Percentiles rank a stretch among this genome's conserved stretches.
Evolutionary conservation across 2,797 vertebrate species (phyloP).

Genomic region (Hydrocynus forskahlii): DNA sequence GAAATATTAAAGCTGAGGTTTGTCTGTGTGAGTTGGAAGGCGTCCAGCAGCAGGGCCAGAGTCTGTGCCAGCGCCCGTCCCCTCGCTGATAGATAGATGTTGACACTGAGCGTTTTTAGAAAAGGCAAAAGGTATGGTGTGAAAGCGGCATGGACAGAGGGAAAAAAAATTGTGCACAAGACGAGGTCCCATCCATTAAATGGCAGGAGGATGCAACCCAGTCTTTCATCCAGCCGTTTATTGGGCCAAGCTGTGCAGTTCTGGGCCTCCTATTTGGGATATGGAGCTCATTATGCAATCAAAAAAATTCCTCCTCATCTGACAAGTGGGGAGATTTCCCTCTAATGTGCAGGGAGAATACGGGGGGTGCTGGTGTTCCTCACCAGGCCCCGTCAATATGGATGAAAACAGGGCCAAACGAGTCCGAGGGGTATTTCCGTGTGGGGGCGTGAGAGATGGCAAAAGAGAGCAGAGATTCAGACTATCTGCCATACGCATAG

Average conservation of each 20-base stretch:
- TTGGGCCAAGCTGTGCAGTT: constrained; percentile 57
- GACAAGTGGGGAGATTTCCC: constrained; percentile 59
- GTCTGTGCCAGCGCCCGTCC: constrained; percentile 1
- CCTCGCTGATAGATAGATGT: constrained; percentile 46
- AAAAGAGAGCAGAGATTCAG: constrained; percentile 56
- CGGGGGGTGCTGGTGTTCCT: constrained; percentile 43
- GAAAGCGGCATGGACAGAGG: constrained; percentile 13
- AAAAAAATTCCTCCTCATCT: constrained; percentile 61
- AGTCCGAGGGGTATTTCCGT: constrained; percentile 47
- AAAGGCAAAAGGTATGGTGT: constrained; percentile 28
- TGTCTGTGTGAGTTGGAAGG: constrained; percentile 34
- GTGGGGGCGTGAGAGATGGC: constrained; percentile 46
- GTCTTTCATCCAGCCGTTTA: constrained; percentile 63
- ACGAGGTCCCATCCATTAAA: constrained; percentile 48
- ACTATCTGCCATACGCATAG: constrained; percentile 64
- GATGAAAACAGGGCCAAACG: constrained; percentile 37
- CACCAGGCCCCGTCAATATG: constrained; percentile 36
- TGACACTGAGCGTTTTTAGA: constrained; percentile 47
- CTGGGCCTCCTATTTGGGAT: constrained; percentile 55
- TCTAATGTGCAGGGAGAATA: constrained; percentile 37
- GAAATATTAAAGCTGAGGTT: constrained; percentile 48
- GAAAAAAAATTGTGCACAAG: constrained; percentile 12
- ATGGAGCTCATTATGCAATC: constrained; percentile 66
- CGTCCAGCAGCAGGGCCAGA: constrained; percentile 32
- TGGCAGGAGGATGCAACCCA: constrained; percentile 56